Evolutionary conservation across 2,888 invertebrate species (phyloP), one percentile per base, ranked within the genome.

Genomic region (Cephus nigrinus): DNA sequence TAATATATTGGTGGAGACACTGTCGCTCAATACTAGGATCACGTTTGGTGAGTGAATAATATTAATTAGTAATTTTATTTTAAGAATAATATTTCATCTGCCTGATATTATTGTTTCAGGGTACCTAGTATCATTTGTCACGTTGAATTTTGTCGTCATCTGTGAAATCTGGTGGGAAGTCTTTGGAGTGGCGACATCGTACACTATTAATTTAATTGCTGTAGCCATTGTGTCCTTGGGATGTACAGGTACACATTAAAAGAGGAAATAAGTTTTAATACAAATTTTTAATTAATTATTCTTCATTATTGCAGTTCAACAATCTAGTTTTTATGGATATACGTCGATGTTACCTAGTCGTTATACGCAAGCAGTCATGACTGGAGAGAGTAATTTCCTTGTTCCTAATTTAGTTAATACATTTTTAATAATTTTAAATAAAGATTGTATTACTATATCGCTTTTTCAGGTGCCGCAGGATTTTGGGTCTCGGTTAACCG

Each of bases 321-420:
- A 98, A 90, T 97, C 97, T 0, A 98, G 98, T 88, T 98, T 98
- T 92, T 98, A 98, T 90, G 98, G 98, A 3, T 98, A 97, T 90
- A 97, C 98, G 1, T 97, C 97, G 80, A 98, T 98, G 95, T 92
- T 98, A 81, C 98, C 98, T 33, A 95, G 96, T 82, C 93, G 96
- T 82, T 98, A 98, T 88, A 98, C 98, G 0, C 98, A 98, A 91
- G 98, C 98, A 55, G 97, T 98, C 1, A 98, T 98, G 98, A 96
- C 96, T 9, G 98, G 98, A 80, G 98, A 98, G 94, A 98, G 98
- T 96, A 93, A 94, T 94, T 92, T 68, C 4, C 15, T 75, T 12
- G 23, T 68, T 75, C 12, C 68, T 35, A 75, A 68, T 69, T 74
- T 73, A 68, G 36, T 77, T 74, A 32, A 75, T 32, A 1, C 15